Evolutionary conservation across 2,113 vertebrate species (phyloP).

Genomic region (Entomyzon cyanotis): DNA sequence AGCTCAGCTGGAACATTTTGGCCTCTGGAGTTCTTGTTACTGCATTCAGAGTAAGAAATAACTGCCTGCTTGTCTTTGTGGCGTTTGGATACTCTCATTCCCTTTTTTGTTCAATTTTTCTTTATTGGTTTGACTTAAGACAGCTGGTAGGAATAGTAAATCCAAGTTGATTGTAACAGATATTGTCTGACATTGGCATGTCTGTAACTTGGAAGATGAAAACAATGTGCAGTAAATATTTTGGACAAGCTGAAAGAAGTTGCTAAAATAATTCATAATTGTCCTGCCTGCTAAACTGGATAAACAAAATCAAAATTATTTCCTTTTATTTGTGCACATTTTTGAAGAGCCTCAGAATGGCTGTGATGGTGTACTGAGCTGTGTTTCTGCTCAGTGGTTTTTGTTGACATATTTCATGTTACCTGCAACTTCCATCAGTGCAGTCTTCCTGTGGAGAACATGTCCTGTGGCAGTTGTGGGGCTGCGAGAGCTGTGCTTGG

Average conservation of each 20-base stretch:
- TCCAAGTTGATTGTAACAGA: conserved; percentile 10
- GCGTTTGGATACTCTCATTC: neutral
- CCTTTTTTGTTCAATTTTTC: neutral
- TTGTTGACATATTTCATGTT: neutral
- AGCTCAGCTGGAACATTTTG: conserved; percentile 40
- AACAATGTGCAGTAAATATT: conserved; percentile 53
- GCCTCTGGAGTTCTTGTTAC: neutral
- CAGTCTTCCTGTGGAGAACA: neutral
- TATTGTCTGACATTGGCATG: neutral
- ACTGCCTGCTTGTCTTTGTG: conserved; percentile 9
- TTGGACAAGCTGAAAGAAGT: conserved; percentile 38
- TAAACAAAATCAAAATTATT: neutral
- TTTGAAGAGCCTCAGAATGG: neutral
- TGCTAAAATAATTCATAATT: conserved; percentile 39
- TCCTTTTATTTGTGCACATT: neutral
- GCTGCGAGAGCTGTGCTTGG: neutral
- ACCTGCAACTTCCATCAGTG: neutral
- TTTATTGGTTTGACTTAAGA: neutral
- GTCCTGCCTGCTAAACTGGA: neutral
- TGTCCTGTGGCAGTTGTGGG: neutral
- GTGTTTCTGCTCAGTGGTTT: neutral
- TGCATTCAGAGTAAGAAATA: conserved; percentile 12
- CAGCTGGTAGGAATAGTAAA: conserved; percentile 25
- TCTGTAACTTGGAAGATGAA: conserved; percentile 36
- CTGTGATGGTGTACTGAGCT: neutral